Conservation (phyloP, 1,140 invertebrate genomes). For the Platyura marginata region DNA sequence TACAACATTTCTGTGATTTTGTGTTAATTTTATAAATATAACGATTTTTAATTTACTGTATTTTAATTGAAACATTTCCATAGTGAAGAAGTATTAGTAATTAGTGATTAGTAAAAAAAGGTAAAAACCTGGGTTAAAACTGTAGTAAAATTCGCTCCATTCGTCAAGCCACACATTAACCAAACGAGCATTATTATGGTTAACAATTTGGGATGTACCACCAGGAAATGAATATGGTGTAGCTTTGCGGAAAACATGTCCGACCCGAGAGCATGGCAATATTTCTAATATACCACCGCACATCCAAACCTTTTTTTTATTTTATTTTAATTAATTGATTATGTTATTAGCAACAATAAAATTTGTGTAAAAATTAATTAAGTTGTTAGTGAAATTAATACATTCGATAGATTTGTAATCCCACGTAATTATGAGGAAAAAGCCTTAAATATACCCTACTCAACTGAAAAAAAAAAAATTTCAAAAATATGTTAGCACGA, state of each 20-base stretch:
- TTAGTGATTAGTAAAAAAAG: background rate
- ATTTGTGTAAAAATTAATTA: too few relatives aligned
- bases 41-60: too few relatives aligned
- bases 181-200: slow-evolving; percentile 93
- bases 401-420: background rate
- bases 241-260: slow-evolving; percentile 96
- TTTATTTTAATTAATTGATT: too few relatives aligned
- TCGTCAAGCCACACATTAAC: slow-evolving; percentile 96
- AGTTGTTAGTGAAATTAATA: too few relatives aligned
- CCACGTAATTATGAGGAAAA: background rate
- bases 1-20: too few relatives aligned
- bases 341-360: too few relatives aligned
- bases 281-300: slow-evolving; percentile 87
- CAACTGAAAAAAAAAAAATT: too few relatives aligned
- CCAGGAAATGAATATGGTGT: slow-evolving; percentile 98
- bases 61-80: too few relatives aligned
- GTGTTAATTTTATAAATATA: too few relatives aligned
- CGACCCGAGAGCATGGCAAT: slow-evolving; percentile 78
- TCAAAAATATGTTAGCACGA: too few relatives aligned
- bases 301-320: slow-evolving; percentile 75
- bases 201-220: slow-evolving; percentile 92
- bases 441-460: too few relatives aligned
- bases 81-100: too few relatives aligned
- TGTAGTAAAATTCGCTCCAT: slow-evolving; percentile 97
- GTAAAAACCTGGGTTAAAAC: slow-evolving; percentile 79